phyloP scores from a whole-genome alignment of 1,140 invertebrate species.

The Ladona fulva region DNA sequence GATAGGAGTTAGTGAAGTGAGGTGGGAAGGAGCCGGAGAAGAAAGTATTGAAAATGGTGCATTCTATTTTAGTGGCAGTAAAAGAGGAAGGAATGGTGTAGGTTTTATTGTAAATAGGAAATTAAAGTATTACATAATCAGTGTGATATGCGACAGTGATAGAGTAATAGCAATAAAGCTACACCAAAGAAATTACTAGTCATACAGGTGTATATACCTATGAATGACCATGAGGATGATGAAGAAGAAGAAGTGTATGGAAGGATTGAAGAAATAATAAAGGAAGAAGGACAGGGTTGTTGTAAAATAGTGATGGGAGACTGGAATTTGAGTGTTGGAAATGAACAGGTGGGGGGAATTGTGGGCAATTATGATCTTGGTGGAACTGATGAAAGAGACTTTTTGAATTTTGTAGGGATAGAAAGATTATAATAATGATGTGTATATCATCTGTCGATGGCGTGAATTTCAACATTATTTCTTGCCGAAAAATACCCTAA shows the following conservation, averaged over 20 bases:
- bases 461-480: no score
- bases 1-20: no score
- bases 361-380: no score
- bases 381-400: not conserved
- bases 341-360: no score
- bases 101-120: not conserved
- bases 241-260: not conserved
- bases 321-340: not conserved
- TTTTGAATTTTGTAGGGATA: no score
- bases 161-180: not conserved
- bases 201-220: not conserved
- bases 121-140: not conserved
- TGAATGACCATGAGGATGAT: not conserved
- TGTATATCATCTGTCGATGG: no score
- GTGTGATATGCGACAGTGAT: not conserved
- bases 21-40: no score
- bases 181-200: not conserved
- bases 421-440: no score
- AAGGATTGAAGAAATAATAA: not conserved
- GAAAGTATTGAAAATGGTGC: no score
- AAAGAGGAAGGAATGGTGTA: not conserved
- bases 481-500: no score
- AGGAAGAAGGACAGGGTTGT: not conserved
- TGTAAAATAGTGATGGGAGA: not conserved
- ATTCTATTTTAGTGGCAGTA: not conserved